These are phyloP conservation scores for Chelon labrosus DNA, from an alignment of 2,797 vertebrate genomes.

Conservation along the genomic window DNA sequence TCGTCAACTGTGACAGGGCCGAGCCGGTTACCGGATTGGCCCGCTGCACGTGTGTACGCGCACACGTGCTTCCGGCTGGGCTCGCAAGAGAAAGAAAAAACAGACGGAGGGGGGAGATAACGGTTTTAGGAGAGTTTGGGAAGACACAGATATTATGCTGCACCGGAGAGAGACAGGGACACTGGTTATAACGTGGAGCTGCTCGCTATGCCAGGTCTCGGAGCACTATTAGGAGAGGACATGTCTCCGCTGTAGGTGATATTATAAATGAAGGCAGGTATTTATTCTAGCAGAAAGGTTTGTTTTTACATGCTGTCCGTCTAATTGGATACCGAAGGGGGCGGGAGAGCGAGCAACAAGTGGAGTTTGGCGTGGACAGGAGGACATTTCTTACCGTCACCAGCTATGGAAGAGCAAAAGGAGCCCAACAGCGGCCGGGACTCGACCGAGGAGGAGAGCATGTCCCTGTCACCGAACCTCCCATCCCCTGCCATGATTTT, in stretches of 20 bases:
- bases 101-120: constrained; percentile 73
- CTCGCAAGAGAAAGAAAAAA: constrained; percentile 70
- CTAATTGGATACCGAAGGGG: constrained; percentile 78
- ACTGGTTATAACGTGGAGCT: constrained; percentile 65
- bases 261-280: constrained; percentile 48
- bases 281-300: constrained; percentile 29
- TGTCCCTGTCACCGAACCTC: constrained; percentile 90
- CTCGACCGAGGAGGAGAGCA: constrained; percentile 91
- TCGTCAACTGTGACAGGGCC: constrained; percentile 81
- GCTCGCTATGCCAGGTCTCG: constrained; percentile 77
- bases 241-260: constrained; percentile 80
- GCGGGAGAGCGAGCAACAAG: constrained; percentile 80
- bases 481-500: constrained; percentile 86
- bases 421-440: constrained; percentile 86
- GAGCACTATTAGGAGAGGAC: constrained; percentile 73
- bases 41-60: constrained; percentile 85
- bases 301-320: constrained; percentile 58
- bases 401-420: constrained; percentile 91
- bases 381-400: constrained; percentile 34
- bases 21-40: constrained; percentile 85
- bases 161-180: constrained; percentile 69
- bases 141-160: constrained; percentile 88
- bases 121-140: constrained; percentile 91
- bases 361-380: constrained; percentile 80
- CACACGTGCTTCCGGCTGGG: constrained; percentile 94